Conservation (phyloP, 2,113 vertebrate species). For the Megaceryle torquata region DNA sequence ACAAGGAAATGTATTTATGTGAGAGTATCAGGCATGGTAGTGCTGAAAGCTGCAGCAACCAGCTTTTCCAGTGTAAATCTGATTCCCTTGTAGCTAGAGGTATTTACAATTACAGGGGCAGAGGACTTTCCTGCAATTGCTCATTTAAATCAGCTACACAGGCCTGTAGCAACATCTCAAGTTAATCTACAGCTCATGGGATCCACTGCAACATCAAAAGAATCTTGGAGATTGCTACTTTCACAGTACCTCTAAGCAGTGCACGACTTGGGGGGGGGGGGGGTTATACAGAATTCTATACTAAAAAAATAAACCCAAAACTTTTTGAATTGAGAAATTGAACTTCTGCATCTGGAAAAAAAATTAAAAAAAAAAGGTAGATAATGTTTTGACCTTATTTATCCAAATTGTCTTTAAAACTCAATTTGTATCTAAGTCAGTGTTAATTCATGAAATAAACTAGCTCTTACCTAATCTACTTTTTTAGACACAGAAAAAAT, state of each 20-base stretch:
- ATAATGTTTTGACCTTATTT: background rate
- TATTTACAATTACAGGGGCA: background rate
- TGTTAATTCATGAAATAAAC: background rate
- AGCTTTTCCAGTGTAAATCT: background rate
- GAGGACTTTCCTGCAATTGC: background rate
- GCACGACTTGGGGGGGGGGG: background rate
- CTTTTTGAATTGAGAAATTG: background rate
- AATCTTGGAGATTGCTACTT: background rate
- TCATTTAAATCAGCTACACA: background rate
- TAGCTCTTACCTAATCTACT: background rate
- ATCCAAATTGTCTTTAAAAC: background rate
- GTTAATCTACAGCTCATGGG: background rate
- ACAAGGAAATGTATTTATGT: background rate
- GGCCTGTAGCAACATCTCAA: background rate
- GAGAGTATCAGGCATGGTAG: background rate
- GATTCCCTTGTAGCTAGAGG: background rate
- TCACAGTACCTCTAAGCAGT: background rate
- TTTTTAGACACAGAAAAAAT: background rate
- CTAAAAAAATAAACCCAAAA: background rate
- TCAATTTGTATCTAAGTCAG: background rate
- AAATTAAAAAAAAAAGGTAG: rapidly evolving
- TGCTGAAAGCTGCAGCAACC: background rate
- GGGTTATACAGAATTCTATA: background rate
- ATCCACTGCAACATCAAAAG: background rate
- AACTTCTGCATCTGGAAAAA: background rate